Evolutionary conservation across 2,797 vertebrate genomes (phyloP), one percentile per base, ranked within the genome.

Genomic region (Mus caroli): DNA sequence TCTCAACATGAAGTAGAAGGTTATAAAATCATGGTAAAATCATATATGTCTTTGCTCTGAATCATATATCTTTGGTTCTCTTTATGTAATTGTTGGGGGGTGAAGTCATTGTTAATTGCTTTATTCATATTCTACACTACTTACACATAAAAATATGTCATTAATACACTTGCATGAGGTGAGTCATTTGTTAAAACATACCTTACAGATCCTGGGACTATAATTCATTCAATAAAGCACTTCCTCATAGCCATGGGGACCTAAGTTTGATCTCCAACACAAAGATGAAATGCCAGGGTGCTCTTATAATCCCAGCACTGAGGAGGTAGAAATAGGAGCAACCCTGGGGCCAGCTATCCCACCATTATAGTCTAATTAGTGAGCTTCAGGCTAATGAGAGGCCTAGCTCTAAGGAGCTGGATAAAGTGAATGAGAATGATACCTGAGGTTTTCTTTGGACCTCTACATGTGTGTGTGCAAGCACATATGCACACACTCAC

Each of bases 21-120:
- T 50, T 52, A 85, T 50, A 76, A 73, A 88, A 80, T 92, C 78
- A 84, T 26, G 22, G 1, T 43, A 90, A 86, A 13, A 91, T 86
- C 43, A 89, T 26, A 73, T 26, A 69, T 50, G 0, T 43, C 13
- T 83, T 91, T 91, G 40, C 24, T 94, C 11, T 92, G 64, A 95
- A 86, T 67, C 34, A 92, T 85, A 14, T 85, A n/a, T 37, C 88
- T 89, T 22, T 90, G 43, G 22, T 85, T 90, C 15, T 10, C 75
- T 77, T 46, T 7, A 3, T 73, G 10, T 40, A 89, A 88, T 84
- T 43, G 28, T 8, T 20, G 13, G 22, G 85, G 69, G 34, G 20
- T 85, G 75, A 22, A 50, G 20, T 64, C 31, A 40, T 54, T 52
- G 52, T 64, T 64, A 93, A 85, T 85, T 34, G 9, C 3, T 56